These are phyloP conservation scores for Myathropa florea DNA, from an alignment of 2,888 invertebrate species.

Conservation along the genomic window DNA sequence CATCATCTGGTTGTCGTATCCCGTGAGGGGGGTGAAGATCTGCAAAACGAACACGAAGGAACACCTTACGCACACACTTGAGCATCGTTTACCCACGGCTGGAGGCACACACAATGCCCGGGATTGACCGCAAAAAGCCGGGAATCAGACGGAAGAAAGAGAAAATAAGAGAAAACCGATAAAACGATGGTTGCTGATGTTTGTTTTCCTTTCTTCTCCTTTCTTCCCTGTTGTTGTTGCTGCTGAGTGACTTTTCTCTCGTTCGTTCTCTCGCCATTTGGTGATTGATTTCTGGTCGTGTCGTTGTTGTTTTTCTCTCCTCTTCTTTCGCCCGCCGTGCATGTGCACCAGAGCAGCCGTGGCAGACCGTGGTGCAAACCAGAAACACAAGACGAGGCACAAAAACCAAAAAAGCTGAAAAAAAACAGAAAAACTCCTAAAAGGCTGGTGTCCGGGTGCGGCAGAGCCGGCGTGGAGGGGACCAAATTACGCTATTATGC, in stretches of 20 bases:
- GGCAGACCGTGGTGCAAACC: slow-evolving; percentile 1
- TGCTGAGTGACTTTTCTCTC: background rate
- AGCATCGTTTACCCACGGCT: background rate
- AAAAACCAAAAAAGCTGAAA: slow-evolving; percentile 5
- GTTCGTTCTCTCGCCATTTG: slow-evolving; percentile 8
- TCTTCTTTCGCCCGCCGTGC: background rate
- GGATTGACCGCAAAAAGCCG: slow-evolving; percentile 58
- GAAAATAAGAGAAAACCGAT: slow-evolving; percentile 22
- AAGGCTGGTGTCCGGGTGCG: background rate
- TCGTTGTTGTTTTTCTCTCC: slow-evolving; percentile 1
- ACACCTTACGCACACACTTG: slow-evolving; percentile 18
- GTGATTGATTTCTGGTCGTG: slow-evolving; percentile 57
- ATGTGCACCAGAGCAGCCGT: background rate
- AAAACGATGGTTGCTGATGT: background rate
- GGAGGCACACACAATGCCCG: slow-evolving; percentile 26
- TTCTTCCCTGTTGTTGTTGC: background rate
- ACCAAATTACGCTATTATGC: slow-evolving; percentile 55
- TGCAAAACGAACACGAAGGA: slow-evolving; percentile 12
- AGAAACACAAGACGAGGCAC: slow-evolving; percentile 12
- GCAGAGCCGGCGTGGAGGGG: background rate
- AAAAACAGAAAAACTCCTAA: background rate
- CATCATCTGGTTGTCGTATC: background rate
- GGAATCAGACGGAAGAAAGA: slow-evolving; percentile 41
- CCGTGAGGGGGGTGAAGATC: background rate
- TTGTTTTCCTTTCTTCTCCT: background rate